Conservation (phyloP, 2,888 invertebrate species). For the Anthophora plumipes region DNA sequence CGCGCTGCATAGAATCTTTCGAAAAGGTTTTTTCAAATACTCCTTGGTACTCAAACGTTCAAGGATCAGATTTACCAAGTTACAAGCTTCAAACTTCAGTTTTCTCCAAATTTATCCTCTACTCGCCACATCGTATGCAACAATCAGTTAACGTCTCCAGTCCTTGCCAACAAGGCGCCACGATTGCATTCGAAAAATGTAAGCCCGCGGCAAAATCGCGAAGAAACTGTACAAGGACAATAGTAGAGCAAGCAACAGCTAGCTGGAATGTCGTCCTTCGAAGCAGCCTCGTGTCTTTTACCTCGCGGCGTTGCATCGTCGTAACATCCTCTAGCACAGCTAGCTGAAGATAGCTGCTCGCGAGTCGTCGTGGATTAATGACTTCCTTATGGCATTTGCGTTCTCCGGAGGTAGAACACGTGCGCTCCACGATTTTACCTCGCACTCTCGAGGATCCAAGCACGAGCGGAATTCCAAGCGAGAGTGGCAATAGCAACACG, state of each 20-base stretch:
- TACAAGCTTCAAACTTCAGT: too few relatives aligned
- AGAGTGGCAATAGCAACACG: conserved; percentile 19
- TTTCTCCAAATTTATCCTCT: too few relatives aligned
- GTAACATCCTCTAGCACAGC: conserved; percentile 57
- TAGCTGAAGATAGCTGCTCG: conserved; percentile 58
- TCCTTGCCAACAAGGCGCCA: not conserved
- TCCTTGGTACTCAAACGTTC: too few relatives aligned
- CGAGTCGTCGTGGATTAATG: conserved; percentile 60
- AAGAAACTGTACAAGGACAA: conserved; percentile 25
- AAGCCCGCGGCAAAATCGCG: not conserved
- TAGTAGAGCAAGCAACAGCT: conserved; percentile 15
- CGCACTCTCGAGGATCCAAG: conserved; percentile 15
- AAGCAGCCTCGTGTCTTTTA: conserved; percentile 37
- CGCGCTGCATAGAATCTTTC: too few relatives aligned
- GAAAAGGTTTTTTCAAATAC: too few relatives aligned
- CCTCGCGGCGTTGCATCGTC: conserved; percentile 16
- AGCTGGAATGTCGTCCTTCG: conserved; percentile 52
- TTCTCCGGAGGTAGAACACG: conserved; percentile 26
- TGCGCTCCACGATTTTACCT: conserved; percentile 4
- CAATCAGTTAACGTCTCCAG: too few relatives aligned
- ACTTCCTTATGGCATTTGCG: conserved; percentile 64
- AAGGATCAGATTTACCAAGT: too few relatives aligned
- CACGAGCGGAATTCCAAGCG: conserved; percentile 49
- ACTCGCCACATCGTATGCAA: too few relatives aligned
- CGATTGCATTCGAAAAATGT: not conserved